Conservation (phyloP, 2,888 invertebrate genomes). For the Drosophila suboccidentalis region DNA sequence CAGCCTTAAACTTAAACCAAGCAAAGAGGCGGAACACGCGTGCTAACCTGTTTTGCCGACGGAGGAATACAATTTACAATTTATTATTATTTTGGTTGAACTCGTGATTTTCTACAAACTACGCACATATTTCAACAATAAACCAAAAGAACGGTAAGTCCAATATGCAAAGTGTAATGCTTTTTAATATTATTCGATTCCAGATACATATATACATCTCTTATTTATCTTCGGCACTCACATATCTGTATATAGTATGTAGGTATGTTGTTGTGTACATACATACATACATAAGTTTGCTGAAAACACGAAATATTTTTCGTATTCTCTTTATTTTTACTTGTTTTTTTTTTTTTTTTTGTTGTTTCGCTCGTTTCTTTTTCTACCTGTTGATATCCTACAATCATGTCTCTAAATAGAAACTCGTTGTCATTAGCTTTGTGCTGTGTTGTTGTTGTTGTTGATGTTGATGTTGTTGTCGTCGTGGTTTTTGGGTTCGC, state of each 20-base stretch:
- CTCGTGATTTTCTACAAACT: background rate
- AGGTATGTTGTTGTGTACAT: background rate
- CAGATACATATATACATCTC: background rate
- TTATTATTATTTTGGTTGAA: background rate
- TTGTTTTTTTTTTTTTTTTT: slow-evolving; percentile 40
- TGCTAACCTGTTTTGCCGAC: slow-evolving; percentile 38
- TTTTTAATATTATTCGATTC: background rate
- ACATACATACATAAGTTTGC: slow-evolving; percentile 21
- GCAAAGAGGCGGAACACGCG: slow-evolving; percentile 9
- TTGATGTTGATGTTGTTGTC: slow-evolving; percentile 31
- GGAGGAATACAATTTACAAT: slow-evolving; percentile 13
- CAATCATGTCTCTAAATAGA: slow-evolving; percentile 76
- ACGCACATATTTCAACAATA: background rate
- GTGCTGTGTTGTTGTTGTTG: slow-evolving; percentile 36
- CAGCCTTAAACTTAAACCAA: slow-evolving; percentile 2
- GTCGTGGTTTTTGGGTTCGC: slow-evolving; percentile 53
- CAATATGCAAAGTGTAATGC: background rate
- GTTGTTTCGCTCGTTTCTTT: slow-evolving; percentile 45
- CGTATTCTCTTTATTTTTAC: slow-evolving; percentile 49
- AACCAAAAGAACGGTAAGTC: slow-evolving; percentile 2
- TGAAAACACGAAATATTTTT: slow-evolving; percentile 56
- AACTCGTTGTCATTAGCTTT: slow-evolving; percentile 76
- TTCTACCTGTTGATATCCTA: slow-evolving; percentile 77
- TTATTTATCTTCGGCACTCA: too few species aligned
- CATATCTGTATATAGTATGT: too few species aligned